Base-by-base conservation (phyloP, 1,140 invertebrate species). In the Lamellibrachia luymesi region DNA sequence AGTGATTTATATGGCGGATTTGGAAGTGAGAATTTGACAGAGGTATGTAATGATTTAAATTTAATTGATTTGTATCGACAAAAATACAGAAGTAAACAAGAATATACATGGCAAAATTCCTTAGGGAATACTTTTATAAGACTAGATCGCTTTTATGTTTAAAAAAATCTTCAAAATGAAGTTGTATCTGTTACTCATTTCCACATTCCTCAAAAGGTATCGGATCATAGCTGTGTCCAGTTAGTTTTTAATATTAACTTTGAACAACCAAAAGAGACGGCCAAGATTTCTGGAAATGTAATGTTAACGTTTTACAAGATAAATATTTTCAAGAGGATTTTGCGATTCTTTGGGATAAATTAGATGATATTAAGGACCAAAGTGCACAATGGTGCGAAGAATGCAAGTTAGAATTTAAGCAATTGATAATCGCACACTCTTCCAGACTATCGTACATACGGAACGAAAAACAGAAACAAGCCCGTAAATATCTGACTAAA, bases 231-330 rank as follows among this genome's bases (percentile, higher is more conserved):
- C 25, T 4, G 13, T 2, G 17, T 80, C 4, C 7, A 80, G 2
- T 22, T 80, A 22, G 64, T 17, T 10, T 17, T 80, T 22, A 80
- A 80, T 17, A 17, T 80, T 22, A 8, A 17, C 8, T 22, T 4
- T 22, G 64, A 80, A 4, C 2, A 17, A 80, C 13, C 4, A 22
- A 80, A 80, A 13, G 64, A 17, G 1, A 80, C 13, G 91, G 91
- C 2, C 91, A 13, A 91, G 22, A n/a, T 50, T 91, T 50, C 25
- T 91, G 91, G 91, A 91, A 91, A 25, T 91, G 91, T 91, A 91
- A 91, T n/a, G 49, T 51, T 8, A 50, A 25, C 49, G 17, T n/a
- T 49, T 90, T 92, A 49, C 90, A 92, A 27, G 91, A 91, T 50
- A 91, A 50, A 50, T 50, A 51, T 91, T 10, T 91, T 27, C 2